Percentiles rank a stretch among this genome's conserved stretches.
These are phyloP conservation scores for Cottoperca gobio DNA, from an alignment of 2,797 vertebrate species.

Conservation along the genomic window DNA sequence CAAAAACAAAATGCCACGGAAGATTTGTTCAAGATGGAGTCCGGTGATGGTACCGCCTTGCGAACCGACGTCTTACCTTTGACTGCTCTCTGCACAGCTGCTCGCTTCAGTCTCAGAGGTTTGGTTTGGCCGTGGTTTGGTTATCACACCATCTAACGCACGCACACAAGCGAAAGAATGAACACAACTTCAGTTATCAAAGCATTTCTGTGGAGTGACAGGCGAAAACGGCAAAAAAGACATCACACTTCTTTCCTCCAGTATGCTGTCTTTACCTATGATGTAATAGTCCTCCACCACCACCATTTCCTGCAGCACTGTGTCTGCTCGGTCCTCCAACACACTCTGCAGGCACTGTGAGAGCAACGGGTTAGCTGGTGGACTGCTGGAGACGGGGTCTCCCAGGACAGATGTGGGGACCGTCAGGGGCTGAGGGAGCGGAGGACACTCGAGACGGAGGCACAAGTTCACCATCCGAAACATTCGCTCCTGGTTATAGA, in stretches of 20 bases:
- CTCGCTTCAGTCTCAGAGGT: constrained; percentile 9
- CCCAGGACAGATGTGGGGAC: constrained; percentile 55
- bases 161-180: neutral
- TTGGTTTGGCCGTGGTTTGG: constrained; percentile 40
- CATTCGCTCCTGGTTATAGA: constrained; percentile 67
- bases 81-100: constrained; percentile 45
- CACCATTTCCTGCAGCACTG: constrained; percentile 53
- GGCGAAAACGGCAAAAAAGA: neutral
- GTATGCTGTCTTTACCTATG: constrained; percentile 58
- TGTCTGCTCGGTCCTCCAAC: neutral
- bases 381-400: neutral
- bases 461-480: constrained; percentile 85
- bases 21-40: neutral
- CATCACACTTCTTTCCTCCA: neutral
- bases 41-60: neutral
- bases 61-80: constrained; percentile 55
- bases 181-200: neutral
- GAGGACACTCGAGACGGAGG: constrained; percentile 85
- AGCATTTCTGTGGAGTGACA: neutral
- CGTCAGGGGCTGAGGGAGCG: constrained; percentile 47
- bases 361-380: constrained; percentile 19
- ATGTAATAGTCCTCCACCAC: constrained; percentile 62
- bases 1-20: neutral
- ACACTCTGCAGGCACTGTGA: constrained; percentile 22
- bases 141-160: constrained; percentile 73